Evolutionary conservation across 1,140 invertebrate genomes (phyloP).

Genomic region (Eriosoma lanigerum): DNA sequence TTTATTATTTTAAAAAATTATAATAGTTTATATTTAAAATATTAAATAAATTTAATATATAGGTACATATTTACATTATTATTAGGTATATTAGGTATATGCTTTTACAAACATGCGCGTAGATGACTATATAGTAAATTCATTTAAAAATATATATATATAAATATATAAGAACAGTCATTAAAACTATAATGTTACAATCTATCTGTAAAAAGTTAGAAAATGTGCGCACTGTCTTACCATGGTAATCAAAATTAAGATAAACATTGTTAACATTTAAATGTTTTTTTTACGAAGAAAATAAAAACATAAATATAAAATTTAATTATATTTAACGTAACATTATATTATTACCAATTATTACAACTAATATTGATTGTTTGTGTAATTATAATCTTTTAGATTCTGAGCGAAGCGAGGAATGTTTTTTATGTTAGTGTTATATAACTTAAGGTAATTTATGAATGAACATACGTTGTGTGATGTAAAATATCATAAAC

Average conservation of each 20-base stretch:
- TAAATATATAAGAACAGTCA: not conserved
- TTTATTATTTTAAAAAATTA: not conserved
- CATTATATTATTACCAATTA: not conserved
- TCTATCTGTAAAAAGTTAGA: not conserved
- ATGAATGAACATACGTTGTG: not conserved
- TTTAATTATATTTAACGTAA: not conserved
- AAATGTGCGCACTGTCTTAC: too few relatives aligned
- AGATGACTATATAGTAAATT: not conserved
- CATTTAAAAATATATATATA: not conserved
- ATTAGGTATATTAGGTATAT: too few relatives aligned
- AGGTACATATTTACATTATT: too few relatives aligned
- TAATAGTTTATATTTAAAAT: not conserved
- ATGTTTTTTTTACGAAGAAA: not conserved
- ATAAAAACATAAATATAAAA: not conserved
- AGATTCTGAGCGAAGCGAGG: not conserved
- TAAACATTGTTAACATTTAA: not conserved
- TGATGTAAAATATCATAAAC: not conserved
- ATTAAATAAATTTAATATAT: too few relatives aligned
- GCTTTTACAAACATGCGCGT: too few relatives aligned
- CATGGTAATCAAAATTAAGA: not conserved
- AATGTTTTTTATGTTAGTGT: conserved; percentile 4
- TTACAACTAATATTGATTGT: not conserved
- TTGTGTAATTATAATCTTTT: not conserved
- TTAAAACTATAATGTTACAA: not conserved
- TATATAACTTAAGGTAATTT: not conserved